Conservation (phyloP, 2,888 invertebrate genomes). For the Pristionchus entomophagus region DNA sequence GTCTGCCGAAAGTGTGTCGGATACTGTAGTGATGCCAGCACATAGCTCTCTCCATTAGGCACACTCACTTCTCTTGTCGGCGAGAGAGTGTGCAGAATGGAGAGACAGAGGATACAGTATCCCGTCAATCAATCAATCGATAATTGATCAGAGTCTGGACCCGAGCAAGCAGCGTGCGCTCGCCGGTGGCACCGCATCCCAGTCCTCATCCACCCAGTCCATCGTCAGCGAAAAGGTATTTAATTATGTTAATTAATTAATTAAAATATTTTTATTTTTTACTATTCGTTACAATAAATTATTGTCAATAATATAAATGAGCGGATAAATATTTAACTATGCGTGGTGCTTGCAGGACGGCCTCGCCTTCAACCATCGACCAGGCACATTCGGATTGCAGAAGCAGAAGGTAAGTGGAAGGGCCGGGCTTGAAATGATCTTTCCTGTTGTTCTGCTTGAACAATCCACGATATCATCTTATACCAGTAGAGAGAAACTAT, state of each 20-base stretch:
- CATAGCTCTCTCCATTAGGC: too few relatives aligned
- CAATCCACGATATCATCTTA: too few relatives aligned
- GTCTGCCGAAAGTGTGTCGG: not conserved
- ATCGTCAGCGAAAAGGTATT: conserved; percentile 54
- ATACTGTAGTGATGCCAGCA: too few relatives aligned
- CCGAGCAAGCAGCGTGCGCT: conserved; percentile 84
- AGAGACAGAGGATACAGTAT: not conserved
- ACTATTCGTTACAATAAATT: too few relatives aligned
- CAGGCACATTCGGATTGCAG: conserved; percentile 47
- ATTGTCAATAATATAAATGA: too few relatives aligned
- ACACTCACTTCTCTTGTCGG: not conserved
- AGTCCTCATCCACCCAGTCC: conserved; percentile 76
- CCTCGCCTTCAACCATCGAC: conserved; percentile 44
- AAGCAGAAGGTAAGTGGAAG: conserved; percentile 38
- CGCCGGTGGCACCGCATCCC: conserved; percentile 81
- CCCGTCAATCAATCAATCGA: not conserved
- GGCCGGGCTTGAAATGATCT: too few relatives aligned
- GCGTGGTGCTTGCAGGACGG: conserved; percentile 28
- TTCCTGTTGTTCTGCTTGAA: too few relatives aligned
- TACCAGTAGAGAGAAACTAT: too few relatives aligned
- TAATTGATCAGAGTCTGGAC: conserved; percentile 83
- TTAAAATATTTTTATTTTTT: too few relatives aligned
- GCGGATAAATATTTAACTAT: too few relatives aligned
- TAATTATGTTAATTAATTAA: not conserved
- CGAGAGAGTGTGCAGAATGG: not conserved